phyloP scores from a whole-genome alignment of 2,797 vertebrate species.

The Rhyacichthys aspro region DNA sequence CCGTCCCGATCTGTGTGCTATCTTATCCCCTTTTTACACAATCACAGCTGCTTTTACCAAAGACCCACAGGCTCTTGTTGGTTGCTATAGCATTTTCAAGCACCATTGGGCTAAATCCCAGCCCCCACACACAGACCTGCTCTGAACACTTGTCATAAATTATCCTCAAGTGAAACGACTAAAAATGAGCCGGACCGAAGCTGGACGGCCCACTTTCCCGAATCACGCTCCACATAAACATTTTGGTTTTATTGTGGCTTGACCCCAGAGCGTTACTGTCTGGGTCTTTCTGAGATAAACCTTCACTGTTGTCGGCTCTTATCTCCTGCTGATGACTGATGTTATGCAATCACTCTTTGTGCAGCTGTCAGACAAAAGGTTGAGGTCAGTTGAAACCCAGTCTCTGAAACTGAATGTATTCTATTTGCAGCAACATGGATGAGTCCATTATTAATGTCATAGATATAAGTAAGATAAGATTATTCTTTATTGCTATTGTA shows the following conservation, averaged over 20 bases:
- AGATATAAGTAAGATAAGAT: no score
- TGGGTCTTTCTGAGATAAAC: slow-evolving; percentile 42
- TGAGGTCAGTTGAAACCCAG: neutral
- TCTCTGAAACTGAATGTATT: neutral
- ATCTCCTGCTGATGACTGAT: slow-evolving; percentile 62
- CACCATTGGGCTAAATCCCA: slow-evolving; percentile 83
- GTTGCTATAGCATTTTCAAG: slow-evolving; percentile 99
- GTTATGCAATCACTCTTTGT: slow-evolving; percentile 90
- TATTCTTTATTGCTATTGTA: no score
- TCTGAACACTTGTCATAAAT: slow-evolving; percentile 98
- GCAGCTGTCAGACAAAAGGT: neutral
- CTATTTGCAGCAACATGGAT: no score
- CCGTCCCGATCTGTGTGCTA: slow-evolving; percentile 48
- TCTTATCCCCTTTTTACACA: slow-evolving; percentile 59
- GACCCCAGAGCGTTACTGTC: slow-evolving; percentile 60
- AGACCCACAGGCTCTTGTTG: slow-evolving; percentile 79
- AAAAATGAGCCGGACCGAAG: slow-evolving; percentile 87
- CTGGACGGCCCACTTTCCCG: slow-evolving; percentile 86
- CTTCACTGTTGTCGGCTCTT: slow-evolving; percentile 31
- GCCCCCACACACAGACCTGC: slow-evolving; percentile 83
- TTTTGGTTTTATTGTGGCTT: slow-evolving; percentile 63
- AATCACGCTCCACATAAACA: slow-evolving; percentile 81
- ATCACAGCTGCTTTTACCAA: slow-evolving; percentile 74
- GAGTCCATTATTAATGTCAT: no score
- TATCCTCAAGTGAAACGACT: slow-evolving; percentile 97